Evolutionary conservation across 2,797 vertebrate species (phyloP), one percentile per base, ranked within the genome.

Genomic region (Salmo trutta): DNA sequence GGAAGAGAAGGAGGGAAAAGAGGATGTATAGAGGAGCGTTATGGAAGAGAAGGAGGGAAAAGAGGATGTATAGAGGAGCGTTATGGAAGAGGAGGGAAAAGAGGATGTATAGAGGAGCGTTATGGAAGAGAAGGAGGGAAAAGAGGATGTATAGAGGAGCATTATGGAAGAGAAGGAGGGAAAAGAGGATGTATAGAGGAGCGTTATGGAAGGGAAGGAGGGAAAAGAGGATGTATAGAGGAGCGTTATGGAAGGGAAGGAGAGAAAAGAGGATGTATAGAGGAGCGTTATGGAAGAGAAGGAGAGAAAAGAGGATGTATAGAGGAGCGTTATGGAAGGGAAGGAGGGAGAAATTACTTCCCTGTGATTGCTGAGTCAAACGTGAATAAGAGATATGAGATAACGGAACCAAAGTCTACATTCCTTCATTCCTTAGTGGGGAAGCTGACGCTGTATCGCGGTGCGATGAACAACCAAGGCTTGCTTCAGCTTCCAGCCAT

Each of bases 351-450:
- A 80, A 76, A 83, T 83, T 71, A 82, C 81, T 74, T 84, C 83
- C 83, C 82, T 62, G 54, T 72, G 84, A 83, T 81, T 79, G 71
- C 74, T 74, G 80, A 84, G 84, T 86, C 82, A 83, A 81, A 83
- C 29, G 72, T 76, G 74, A 82, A 79, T 74, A 81, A 80, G 73
- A 83, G 79, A 70, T 74, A 75, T 64, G 17, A 33, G 70, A 21
- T 4, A 15, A 67, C 27, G 2, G 6, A 52, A 36, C 41, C 19
- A 47, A 47, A 47, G 2, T 19, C 47, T 33, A 29, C 16, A 15
- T 19, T 62, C 31, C 69, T 71, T 47, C 41, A 3, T 24, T 24
- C 41, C 10, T 12, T 47, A 47, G 41, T 47, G 41, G 10, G 2
- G 41, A 47, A 47, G 41, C 10, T 47, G 41, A 3, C 12, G 10